phyloP scores from a whole-genome alignment of 2,888 invertebrate genomes.

The Dioctria rufipes region DNA sequence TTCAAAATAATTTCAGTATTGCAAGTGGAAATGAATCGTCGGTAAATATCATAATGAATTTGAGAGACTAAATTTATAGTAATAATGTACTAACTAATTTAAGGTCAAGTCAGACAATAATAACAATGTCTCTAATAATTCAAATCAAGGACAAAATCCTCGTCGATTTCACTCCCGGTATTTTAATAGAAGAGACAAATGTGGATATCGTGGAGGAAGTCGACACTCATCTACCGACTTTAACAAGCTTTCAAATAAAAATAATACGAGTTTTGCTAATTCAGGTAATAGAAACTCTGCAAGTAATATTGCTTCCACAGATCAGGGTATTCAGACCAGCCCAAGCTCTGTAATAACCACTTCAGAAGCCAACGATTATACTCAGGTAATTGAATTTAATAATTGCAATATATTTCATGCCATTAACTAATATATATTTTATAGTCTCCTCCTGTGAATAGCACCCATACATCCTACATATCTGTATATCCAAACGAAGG shows the following conservation, averaged over 20 bases:
- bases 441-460: not conserved
- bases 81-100: not conserved
- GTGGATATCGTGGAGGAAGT: not conserved
- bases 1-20: slow-evolving; percentile 52
- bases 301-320: slow-evolving; percentile 47
- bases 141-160: slow-evolving; percentile 27
- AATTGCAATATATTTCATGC: not conserved
- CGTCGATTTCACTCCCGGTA: slow-evolving; percentile 64
- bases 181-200: slow-evolving; percentile 63
- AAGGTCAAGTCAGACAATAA: slow-evolving; percentile 47
- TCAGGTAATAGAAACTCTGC: not conserved
- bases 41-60: not conserved
- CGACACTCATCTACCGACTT: slow-evolving; percentile 23
- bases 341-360: slow-evolving; percentile 57
- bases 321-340: slow-evolving; percentile 61
- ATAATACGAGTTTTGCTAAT: not conserved
- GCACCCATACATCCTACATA: slow-evolving; percentile 30
- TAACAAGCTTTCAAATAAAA: slow-evolving; percentile 17
- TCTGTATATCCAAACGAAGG: slow-evolving; percentile 45
- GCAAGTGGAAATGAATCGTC: slow-evolving; percentile 33
- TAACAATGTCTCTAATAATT: not conserved
- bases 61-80: not conserved
- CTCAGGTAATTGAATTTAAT: slow-evolving; percentile 29
- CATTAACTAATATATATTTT: not conserved
- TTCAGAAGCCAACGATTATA: slow-evolving; percentile 38